Conservation (phyloP, 2,113 vertebrate species). For the Bucco capensis region DNA sequence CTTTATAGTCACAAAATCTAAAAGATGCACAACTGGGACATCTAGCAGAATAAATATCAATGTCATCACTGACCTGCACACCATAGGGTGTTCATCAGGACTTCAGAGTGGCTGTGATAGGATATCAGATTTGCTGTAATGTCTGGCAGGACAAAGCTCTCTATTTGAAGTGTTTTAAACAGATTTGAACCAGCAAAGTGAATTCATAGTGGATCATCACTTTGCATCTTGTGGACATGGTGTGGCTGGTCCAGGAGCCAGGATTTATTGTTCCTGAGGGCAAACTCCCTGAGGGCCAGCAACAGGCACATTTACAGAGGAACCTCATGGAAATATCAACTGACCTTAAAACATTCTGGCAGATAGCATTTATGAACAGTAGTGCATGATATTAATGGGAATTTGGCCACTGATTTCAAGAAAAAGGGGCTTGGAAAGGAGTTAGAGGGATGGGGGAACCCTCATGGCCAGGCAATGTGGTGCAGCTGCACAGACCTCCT, state of each 20-base stretch:
- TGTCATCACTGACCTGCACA: not conserved
- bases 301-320: not conserved
- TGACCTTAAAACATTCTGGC: not conserved
- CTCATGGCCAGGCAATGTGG: accelerated
- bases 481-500: not conserved
- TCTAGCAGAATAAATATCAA: not conserved
- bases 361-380: not conserved
- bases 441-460: not conserved
- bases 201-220: accelerated
- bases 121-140: not conserved
- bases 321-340: not conserved
- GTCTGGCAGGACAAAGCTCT: not conserved
- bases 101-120: not conserved
- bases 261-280: not conserved
- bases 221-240: accelerated
- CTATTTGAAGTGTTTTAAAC: not conserved
- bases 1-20: not conserved
- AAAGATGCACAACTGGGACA: not conserved
- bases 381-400: not conserved
- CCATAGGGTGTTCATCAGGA: not conserved
- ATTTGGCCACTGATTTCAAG: not conserved
- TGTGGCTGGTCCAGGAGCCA: not conserved
- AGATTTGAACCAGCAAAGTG: not conserved
- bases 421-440: not conserved
- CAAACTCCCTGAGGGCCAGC: not conserved